A percentile compares a stretch with the other conserved stretches of the same genome.
Conservation (phyloP, 2,888 invertebrate species). For the Exocentrus adspersus region DNA sequence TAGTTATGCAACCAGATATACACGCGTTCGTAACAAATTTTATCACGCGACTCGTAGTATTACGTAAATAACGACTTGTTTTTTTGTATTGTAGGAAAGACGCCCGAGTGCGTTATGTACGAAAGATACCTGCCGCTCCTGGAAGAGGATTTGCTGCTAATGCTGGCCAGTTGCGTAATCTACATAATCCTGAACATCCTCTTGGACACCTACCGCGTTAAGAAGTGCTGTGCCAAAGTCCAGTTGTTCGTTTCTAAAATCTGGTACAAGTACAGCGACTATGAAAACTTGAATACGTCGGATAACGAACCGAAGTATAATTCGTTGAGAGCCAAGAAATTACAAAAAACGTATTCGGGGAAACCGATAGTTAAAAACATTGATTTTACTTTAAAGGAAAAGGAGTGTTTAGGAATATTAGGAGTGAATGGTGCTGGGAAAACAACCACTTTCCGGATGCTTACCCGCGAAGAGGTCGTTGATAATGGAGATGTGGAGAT, state of each 20-base stretch:
- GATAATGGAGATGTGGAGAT: constrained; percentile 67
- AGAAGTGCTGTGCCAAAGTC: constrained; percentile 28
- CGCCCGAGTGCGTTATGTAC: constrained; percentile 41
- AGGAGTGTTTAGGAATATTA: constrained; percentile 85
- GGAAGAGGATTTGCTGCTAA: constrained; percentile 33
- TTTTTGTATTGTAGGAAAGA: constrained; percentile 20
- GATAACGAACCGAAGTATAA: constrained; percentile 14
- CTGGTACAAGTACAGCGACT: neutral
- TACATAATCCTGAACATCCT: constrained; percentile 45
- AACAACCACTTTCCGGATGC: constrained; percentile 85
- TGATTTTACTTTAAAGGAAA: constrained; percentile 73
- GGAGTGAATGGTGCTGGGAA: constrained; percentile 92
- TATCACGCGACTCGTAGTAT: no score
- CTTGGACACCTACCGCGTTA: constrained; percentile 39
- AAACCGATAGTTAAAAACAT: constrained; percentile 64
- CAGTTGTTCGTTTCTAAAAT: neutral
- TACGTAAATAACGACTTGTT: no score
- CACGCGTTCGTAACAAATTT: no score
- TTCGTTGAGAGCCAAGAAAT: constrained; percentile 44
- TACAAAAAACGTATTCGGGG: constrained; percentile 71
- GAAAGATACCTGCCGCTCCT: constrained; percentile 42
- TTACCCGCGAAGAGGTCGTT: constrained; percentile 65
- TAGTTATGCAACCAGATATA: no score
- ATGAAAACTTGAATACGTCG: neutral
- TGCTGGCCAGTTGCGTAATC: constrained; percentile 43